phyloP scores from a whole-genome alignment of 2,113 vertebrate species.

The Amphiprion percula region DNA sequence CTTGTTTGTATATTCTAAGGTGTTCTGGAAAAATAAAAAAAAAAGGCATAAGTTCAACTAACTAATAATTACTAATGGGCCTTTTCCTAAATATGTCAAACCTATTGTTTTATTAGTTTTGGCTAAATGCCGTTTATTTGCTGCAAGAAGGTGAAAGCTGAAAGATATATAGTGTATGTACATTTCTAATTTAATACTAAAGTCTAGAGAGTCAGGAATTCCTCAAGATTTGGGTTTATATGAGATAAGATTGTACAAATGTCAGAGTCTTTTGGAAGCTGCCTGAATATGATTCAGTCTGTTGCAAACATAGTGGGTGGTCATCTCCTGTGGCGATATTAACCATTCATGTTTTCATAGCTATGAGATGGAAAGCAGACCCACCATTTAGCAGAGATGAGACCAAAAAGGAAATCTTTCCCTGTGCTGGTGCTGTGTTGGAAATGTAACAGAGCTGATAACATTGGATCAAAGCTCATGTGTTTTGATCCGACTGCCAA shows the following conservation, averaged over 20 bases:
- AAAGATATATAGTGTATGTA: neutral
- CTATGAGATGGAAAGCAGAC: slow-evolving; percentile 18
- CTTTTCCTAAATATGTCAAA: no score
- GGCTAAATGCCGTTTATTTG: neutral
- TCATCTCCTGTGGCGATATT: slow-evolving; percentile 29
- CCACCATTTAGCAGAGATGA: slow-evolving; percentile 16
- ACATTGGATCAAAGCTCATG: slow-evolving; percentile 27
- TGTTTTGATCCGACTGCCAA: slow-evolving; percentile 42
- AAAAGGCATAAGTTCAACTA: no score
- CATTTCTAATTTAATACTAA: slow-evolving; percentile 2
- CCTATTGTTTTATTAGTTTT: neutral
- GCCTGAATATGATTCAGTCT: slow-evolving; percentile 31
- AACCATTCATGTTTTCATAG: slow-evolving; percentile 47
- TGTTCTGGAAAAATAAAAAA: no score
- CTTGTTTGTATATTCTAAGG: no score
- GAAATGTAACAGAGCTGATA: slow-evolving; percentile 27
- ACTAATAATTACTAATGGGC: no score
- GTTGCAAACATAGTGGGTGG: slow-evolving; percentile 25
- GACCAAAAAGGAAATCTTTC: slow-evolving; percentile 37
- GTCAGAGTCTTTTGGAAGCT: slow-evolving; percentile 35
- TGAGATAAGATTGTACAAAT: slow-evolving; percentile 35
- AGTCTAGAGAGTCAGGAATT: neutral
- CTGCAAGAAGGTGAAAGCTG: neutral
- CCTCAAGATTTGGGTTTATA: slow-evolving; percentile 17
- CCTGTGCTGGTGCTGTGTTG: slow-evolving; percentile 8